Percentiles rank a stretch among this genome's conserved stretches.
phyloP scores from a whole-genome alignment of 2,797 vertebrate species.

The Tadarida brasiliensis region DNA sequence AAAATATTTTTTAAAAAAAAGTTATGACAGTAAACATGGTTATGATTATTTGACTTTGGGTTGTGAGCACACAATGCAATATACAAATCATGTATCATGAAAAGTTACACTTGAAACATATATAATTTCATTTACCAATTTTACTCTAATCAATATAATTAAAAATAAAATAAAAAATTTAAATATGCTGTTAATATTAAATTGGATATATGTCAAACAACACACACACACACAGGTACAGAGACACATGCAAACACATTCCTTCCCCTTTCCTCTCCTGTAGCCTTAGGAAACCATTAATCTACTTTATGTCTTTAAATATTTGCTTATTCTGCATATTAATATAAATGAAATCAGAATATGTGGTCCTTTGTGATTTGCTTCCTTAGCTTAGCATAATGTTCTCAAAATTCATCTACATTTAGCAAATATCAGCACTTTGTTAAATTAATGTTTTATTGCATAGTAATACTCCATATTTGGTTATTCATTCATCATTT shows the following conservation, averaged over 20 bases:
- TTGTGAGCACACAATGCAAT: not conserved
- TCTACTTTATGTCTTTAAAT: not conserved
- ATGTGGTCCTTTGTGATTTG: not conserved
- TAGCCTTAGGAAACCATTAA: not conserved
- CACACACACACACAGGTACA: too few species aligned
- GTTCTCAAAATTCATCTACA: not conserved
- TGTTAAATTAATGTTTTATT: not conserved
- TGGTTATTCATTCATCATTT: not conserved
- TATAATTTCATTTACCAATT: not conserved
- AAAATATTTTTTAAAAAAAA: not conserved
- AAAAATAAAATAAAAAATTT: not conserved
- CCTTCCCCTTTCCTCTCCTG: not conserved
- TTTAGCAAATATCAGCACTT: not conserved
- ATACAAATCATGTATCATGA: not conserved
- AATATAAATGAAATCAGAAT: not conserved
- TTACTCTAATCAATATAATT: not conserved
- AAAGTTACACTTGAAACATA: not conserved
- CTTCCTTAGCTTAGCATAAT: not conserved
- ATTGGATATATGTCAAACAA: not conserved
- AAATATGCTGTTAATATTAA: not conserved
- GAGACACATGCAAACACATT: not conserved
- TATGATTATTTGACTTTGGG: not conserved
- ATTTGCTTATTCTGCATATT: not conserved
- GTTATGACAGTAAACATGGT: not conserved
- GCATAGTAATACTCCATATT: not conserved